phyloP scores from a whole-genome alignment of 2,797 vertebrate species.

The Catamblyrhynchus diadema region DNA sequence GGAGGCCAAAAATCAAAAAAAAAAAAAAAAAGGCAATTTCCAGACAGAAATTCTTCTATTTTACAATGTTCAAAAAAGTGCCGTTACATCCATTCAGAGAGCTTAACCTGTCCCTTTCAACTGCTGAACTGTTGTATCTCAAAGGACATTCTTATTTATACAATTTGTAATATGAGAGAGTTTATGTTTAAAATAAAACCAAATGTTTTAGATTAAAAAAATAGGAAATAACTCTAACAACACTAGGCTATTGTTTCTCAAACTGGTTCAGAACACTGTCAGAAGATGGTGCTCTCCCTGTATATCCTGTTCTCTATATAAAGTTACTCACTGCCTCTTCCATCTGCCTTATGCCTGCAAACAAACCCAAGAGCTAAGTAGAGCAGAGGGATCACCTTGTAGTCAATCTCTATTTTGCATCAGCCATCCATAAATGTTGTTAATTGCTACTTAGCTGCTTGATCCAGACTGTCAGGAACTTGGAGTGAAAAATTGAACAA shows the following conservation, averaged over 20 bases:
- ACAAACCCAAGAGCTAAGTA: neutral
- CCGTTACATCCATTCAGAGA: neutral
- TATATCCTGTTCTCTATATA: neutral
- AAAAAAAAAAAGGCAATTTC: neutral
- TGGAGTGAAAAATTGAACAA: neutral
- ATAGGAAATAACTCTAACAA: neutral
- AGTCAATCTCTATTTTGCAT: neutral
- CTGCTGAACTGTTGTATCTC: neutral
- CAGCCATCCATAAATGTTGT: neutral
- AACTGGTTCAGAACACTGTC: neutral
- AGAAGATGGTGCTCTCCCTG: rapidly evolving
- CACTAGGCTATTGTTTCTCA: neutral
- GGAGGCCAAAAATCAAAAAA: neutral
- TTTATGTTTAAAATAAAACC: neutral
- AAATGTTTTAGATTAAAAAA: neutral
- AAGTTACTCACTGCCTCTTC: neutral
- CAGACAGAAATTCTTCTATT: neutral
- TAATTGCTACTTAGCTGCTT: neutral
- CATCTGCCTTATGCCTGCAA: neutral
- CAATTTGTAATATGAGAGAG: neutral
- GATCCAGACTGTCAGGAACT: neutral
- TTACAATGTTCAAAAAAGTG: neutral
- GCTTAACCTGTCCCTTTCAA: neutral
- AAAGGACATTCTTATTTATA: neutral
- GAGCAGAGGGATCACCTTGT: neutral